Evolutionary conservation across 1,140 invertebrate species (phyloP), one percentile per base, ranked within the genome.

Genomic region (Bombus soroeensis): DNA sequence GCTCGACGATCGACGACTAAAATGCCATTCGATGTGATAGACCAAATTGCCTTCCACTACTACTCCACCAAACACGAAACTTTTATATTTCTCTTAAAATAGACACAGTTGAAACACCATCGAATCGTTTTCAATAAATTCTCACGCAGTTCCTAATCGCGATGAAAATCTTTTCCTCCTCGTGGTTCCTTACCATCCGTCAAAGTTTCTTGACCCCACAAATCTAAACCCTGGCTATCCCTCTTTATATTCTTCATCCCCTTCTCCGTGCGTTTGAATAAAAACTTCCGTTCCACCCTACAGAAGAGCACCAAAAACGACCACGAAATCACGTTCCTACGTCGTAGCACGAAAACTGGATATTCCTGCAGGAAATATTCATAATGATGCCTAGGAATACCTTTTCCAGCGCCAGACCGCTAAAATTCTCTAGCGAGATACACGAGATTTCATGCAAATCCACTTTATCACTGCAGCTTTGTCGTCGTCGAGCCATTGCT

Each of bases 361-460:
- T 32, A 47, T 68, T 13, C 41, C n/a, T 25, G 3, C 32, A 37
- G 22, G 22, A 79, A 79, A 47, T 68, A 80, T 70, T 70, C 78
- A 39, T n/a, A 80, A 80, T 66, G 8, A n/a, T 28, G 8, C 4
- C 12, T 2, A 74, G 62, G 12, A 28, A 62, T 70, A 53, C 41
- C 12, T 80, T 47, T 47, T 25, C 8, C 18, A 15, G 6, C 32
- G 41, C 15, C 53, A 81, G 5, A 6, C 22, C 18, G n/a, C 47
- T 71, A 32, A 32, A 34, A n/a, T 66, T 82, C 41, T 57, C 53
- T 6, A 59, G 41, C 66, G 79, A 32, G 22, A 12, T 47, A 71
- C 28, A 34, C 34, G 74, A 79, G 66, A 79, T 72, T 79, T 79
- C 68, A 79, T 84, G 75, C 76, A 84, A 84, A 84, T 84, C 53